A percentile compares a stretch with the other conserved stretches of the same genome.
Evolutionary conservation across 2,113 vertebrate species (phyloP).

Genomic region (Psettodes erumei): DNA sequence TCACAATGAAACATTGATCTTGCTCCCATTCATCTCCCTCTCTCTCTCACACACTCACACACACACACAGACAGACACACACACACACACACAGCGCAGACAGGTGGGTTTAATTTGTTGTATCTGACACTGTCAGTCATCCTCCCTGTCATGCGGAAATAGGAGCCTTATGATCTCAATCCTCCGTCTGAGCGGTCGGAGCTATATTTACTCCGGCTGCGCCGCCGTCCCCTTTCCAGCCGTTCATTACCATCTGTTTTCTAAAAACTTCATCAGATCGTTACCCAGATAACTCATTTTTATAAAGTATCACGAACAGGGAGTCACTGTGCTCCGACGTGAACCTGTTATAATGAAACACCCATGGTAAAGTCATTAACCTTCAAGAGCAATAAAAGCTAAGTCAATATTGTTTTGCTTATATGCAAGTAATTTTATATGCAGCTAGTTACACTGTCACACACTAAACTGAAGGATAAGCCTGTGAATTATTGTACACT

Average conservation of each 20-base stretch:
- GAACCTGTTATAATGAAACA: constrained; percentile 24
- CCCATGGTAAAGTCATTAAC: constrained; percentile 43
- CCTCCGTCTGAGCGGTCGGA: constrained; percentile 50
- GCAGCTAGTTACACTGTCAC: constrained; percentile 6
- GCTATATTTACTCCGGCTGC: constrained; percentile 62
- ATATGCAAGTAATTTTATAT: constrained; percentile 35
- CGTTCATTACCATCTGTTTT: constrained; percentile 45
- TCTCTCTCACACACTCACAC: constrained; percentile 11
- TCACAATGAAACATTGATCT: constrained; percentile 68
- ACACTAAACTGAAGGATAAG: constrained; percentile 37
- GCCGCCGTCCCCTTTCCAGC: not conserved
- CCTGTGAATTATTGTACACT: constrained; percentile 1
- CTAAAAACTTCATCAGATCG: constrained; percentile 39
- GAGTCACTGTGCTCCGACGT: constrained; percentile 7
- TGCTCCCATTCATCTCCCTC: constrained; percentile 38
- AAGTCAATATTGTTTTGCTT: constrained; percentile 41
- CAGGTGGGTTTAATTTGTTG: constrained; percentile 73
- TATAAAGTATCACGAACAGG: constrained; percentile 10
- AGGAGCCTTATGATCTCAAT: constrained; percentile 69
- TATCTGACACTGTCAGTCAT: constrained; percentile 68
- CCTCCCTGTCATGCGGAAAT: constrained; percentile 67
- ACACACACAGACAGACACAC: constrained; percentile 48
- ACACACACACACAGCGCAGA: constrained; percentile 28
- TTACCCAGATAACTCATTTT: constrained; percentile 28
- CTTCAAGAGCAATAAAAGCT: constrained; percentile 15